Conservation (phyloP, 2,888 invertebrate genomes). For the Trimorus sp. region DNA sequence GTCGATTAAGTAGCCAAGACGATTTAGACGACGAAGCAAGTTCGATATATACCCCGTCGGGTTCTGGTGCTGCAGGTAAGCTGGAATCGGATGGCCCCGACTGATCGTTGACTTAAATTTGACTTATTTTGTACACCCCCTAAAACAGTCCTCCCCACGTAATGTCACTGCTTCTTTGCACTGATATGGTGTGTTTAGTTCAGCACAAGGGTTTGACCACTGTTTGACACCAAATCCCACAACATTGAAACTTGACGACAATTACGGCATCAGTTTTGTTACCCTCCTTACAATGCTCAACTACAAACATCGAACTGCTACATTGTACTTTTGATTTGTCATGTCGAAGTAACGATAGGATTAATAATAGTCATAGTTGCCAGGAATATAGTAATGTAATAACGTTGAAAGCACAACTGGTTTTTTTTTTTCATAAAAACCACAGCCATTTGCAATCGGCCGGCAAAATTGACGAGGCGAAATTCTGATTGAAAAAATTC, state of each 20-base stretch:
- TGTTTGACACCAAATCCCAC: slow-evolving; percentile 37
- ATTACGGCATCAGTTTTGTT: background rate
- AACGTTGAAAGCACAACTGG: slow-evolving; percentile 4
- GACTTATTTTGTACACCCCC: slow-evolving; percentile 68
- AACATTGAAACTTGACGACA: background rate
- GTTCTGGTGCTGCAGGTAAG: slow-evolving; percentile 85
- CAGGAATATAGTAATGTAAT: slow-evolving; percentile 2
- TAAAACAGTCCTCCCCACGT: slow-evolving; percentile 66
- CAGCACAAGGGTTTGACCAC: slow-evolving; percentile 60
- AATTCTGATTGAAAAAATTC: background rate
- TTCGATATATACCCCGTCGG: slow-evolving; percentile 86
- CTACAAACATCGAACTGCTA: slow-evolving; percentile 50
- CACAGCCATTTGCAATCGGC: slow-evolving; percentile 9
- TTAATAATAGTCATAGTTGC: background rate
- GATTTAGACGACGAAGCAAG: slow-evolving; percentile 91
- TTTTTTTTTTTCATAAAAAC: slow-evolving; percentile 16
- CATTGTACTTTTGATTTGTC: slow-evolving; percentile 52
- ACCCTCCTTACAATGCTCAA: slow-evolving; percentile 55
- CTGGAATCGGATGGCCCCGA: slow-evolving; percentile 82
- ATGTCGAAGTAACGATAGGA: slow-evolving; percentile 27
- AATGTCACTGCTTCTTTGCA: slow-evolving; percentile 71
- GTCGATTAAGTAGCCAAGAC: slow-evolving; percentile 92
- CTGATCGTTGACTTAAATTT: slow-evolving; percentile 72
- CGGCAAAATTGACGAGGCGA: background rate
- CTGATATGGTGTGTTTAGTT: slow-evolving; percentile 70